Percentiles rank a stretch among this genome's conserved stretches.
phyloP scores from a whole-genome alignment of 1,140 invertebrate genomes.

The Vollenhovia emeryi region DNA sequence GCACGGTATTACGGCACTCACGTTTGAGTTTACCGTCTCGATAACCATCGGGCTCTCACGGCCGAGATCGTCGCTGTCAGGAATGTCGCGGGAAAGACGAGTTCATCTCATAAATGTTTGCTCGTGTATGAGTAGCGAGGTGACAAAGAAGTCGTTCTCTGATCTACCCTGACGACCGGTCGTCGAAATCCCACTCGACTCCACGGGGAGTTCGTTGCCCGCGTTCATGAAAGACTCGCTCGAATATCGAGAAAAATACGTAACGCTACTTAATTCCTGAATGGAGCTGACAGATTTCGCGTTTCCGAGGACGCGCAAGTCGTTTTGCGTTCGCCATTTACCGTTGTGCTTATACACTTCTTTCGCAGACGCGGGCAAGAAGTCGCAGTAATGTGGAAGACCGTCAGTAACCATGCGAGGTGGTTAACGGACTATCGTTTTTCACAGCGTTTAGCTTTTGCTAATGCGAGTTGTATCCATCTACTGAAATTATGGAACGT shows the following conservation, averaged over 20 bases:
- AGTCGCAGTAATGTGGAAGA: slow-evolving; percentile 32
- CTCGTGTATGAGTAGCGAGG: slow-evolving; percentile 27
- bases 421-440: slow-evolving; percentile 50
- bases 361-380: slow-evolving; percentile 27
- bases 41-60: slow-evolving; percentile 69
- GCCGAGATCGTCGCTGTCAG: background rate
- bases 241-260: slow-evolving; percentile 23
- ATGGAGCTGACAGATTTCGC: slow-evolving; percentile 34
- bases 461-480: slow-evolving; percentile 17
- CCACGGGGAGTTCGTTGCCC: slow-evolving; percentile 64
- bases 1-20: slow-evolving; percentile 44
- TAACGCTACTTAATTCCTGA: slow-evolving; percentile 31
- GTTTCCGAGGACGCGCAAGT: background rate
- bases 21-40: slow-evolving; percentile 55
- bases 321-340: slow-evolving; percentile 8
- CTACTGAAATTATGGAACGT: slow-evolving; percentile 27
- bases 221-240: background rate
- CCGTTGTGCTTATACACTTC: slow-evolving; percentile 26
- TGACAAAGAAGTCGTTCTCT: slow-evolving; percentile 67
- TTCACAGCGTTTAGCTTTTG: slow-evolving; percentile 18
- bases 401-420: slow-evolving; percentile 49
- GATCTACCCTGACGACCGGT: slow-evolving; percentile 55
- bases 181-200: slow-evolving; percentile 8
- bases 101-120: slow-evolving; percentile 3
- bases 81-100: slow-evolving; percentile 42